These are phyloP conservation scores for Melipona beecheii DNA, from an alignment of 2,888 invertebrate species.

Conservation along the genomic window DNA sequence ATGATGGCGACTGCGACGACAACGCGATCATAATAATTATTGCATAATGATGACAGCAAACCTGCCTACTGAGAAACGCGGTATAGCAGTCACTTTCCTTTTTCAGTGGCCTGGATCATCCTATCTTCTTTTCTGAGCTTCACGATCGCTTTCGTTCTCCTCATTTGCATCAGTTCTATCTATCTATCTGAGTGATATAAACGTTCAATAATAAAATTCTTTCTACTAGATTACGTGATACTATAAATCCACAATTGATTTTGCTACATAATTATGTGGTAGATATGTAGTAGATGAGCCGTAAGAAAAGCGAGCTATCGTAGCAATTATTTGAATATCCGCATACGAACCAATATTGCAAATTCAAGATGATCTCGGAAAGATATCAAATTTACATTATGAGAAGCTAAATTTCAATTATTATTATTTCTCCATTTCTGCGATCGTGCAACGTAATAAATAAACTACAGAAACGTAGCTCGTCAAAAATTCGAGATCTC, in stretches of 20 bases:
- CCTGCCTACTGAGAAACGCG: slow-evolving; percentile 72
- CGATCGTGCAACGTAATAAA: no score
- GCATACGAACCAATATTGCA: neutral
- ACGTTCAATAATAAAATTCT: neutral
- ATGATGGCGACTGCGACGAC: slow-evolving; percentile 64
- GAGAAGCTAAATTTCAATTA: neutral
- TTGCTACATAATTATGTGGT: neutral
- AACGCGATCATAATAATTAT: slow-evolving; percentile 79
- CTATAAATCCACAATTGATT: neutral
- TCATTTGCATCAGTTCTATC: slow-evolving; percentile 46
- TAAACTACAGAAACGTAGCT: neutral
- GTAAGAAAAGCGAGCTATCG: neutral
- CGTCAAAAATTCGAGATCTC: neutral
- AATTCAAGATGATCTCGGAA: neutral
- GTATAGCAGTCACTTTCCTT: slow-evolving; percentile 81
- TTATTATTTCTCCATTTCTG: neutral
- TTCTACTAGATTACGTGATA: neutral
- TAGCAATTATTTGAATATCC: neutral
- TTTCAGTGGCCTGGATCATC: slow-evolving; percentile 82
- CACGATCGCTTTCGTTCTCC: slow-evolving; percentile 58
- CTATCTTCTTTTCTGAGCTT: slow-evolving; percentile 76
- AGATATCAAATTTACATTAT: neutral
- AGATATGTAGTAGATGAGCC: neutral
- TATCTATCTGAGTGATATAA: slow-evolving; percentile 2
- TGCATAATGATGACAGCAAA: slow-evolving; percentile 75